Evolutionary conservation across 2,797 vertebrate genomes (phyloP).

Genomic region (Epinephelus coioides): DNA sequence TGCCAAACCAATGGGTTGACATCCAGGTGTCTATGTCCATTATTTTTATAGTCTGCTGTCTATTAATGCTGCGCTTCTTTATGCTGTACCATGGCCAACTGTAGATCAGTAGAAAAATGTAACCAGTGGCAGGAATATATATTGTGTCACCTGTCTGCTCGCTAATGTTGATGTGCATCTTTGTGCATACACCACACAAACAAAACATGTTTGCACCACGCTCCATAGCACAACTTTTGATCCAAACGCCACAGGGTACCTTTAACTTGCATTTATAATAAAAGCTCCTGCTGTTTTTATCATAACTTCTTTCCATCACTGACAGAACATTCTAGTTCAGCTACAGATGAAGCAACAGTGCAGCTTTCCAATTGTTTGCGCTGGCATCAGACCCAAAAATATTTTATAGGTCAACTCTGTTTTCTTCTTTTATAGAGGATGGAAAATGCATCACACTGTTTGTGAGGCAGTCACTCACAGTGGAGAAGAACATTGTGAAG

Average conservation of each 20-base stretch:
- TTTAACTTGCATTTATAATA: neutral
- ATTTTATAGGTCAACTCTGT: constrained; percentile 17
- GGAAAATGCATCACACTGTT: neutral
- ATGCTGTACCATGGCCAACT: neutral
- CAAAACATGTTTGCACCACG: neutral
- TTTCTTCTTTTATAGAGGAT: neutral
- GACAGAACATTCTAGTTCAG: neutral
- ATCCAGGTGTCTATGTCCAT: too few species aligned
- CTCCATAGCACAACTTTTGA: too few species aligned
- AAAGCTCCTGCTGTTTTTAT: constrained; percentile 10
- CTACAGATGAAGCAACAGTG: constrained; percentile 12
- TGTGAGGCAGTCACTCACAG: constrained; percentile 84
- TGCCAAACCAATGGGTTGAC: too few species aligned
- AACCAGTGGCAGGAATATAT: neutral
- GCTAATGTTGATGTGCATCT: neutral
- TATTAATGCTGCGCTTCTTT: too few species aligned
- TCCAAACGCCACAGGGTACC: too few species aligned
- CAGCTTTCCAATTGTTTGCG: neutral
- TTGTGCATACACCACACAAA: neutral
- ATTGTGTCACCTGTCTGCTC: neutral
- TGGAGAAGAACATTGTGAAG: constrained; percentile 99
- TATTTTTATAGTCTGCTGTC: too few species aligned
- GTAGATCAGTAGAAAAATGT: neutral
- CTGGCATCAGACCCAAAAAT: constrained; percentile 2
- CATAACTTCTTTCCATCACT: neutral